Base-by-base conservation (phyloP, 2,113 vertebrate species). In the Gorsachius goisagi region DNA sequence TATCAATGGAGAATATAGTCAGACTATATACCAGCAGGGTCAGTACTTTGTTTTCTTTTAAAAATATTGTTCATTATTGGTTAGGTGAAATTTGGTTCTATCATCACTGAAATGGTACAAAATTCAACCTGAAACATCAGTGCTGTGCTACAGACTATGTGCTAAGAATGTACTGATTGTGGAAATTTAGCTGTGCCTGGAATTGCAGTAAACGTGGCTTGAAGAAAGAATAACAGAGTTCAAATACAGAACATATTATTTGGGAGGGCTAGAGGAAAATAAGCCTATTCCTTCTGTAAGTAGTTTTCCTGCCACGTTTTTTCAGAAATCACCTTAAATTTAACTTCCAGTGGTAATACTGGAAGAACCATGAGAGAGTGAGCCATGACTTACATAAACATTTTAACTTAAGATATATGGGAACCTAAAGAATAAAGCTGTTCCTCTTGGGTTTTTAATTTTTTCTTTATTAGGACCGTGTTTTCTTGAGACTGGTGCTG, bases 91-190 rank as follows among this genome's bases (percentile, higher is more conserved):
- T 44, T 37, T 74, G 47, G 18, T 30, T 74, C 17, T 33, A 0
- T n/a, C 73, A 17, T 72, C 50, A 15, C 32, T 19, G 53, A n/a
- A 56, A n/a, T 11, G 27, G 47, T 63, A 30, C 35, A 23, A 22
- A 45, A 69, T 33, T 79, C 19, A 30, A 3, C 6, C 41, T 56
- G 39, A 17, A 39, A 3, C 53, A 20, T 33, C 41, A 27, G 35
- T 0, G 9, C 56, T 45, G 15, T n/a, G 74, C 35, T 26, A 3
- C 24, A 58, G 50, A 2, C 9, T 28, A 1, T 2, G 18, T 17
- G 11, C n/a, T 41, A 6, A 53, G n/a, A 39, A 21, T 24, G 39
- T 22, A 5, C 33, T 8, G 23, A 5, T 15, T 4, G 45, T 26
- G 66, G 72, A 28, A 24, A 30, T 17, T 7, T 8, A 12, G 21